phyloP scores from a whole-genome alignment of 2,113 vertebrate species.

The Oreocharis arfaki region DNA sequence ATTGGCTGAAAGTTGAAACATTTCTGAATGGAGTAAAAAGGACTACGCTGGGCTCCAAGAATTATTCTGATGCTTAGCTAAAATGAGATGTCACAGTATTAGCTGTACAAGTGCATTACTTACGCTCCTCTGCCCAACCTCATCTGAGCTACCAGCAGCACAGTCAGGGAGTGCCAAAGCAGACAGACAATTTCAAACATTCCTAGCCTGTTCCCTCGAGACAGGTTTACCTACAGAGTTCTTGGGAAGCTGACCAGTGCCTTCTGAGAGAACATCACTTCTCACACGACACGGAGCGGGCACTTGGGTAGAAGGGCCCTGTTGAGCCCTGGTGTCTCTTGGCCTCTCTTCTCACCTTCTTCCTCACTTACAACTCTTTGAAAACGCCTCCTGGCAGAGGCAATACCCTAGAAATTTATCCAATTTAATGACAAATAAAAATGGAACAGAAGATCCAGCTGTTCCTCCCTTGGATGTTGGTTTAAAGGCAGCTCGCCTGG shows the following conservation, averaged over 20 bases:
- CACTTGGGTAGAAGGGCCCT: constrained; percentile 48
- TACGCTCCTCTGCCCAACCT: constrained; percentile 26
- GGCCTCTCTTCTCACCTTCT: constrained; percentile 47
- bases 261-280: constrained; percentile 32
- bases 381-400: constrained; percentile 31
- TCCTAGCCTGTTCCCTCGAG: constrained; percentile 35
- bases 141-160: constrained; percentile 44
- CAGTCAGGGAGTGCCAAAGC: constrained; percentile 28
- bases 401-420: constrained; percentile 48
- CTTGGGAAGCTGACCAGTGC: neutral
- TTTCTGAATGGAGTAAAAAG: constrained; percentile 56
- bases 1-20: constrained; percentile 64
- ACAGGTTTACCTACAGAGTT: constrained; percentile 17
- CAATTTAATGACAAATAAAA: constrained; percentile 56
- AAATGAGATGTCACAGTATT: constrained; percentile 72
- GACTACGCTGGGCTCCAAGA: constrained; percentile 34
- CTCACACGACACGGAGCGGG: constrained; percentile 32
- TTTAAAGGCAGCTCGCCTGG: constrained; percentile 54
- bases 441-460: constrained; percentile 60
- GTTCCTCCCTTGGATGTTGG: constrained; percentile 47
- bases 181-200: neutral
- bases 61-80: constrained; percentile 63
- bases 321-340: constrained; percentile 37
- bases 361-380: constrained; percentile 10
- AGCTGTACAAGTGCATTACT: constrained; percentile 62